Conservation (phyloP, 2,797 vertebrate genomes). For the Sarcophilus harrisii region DNA sequence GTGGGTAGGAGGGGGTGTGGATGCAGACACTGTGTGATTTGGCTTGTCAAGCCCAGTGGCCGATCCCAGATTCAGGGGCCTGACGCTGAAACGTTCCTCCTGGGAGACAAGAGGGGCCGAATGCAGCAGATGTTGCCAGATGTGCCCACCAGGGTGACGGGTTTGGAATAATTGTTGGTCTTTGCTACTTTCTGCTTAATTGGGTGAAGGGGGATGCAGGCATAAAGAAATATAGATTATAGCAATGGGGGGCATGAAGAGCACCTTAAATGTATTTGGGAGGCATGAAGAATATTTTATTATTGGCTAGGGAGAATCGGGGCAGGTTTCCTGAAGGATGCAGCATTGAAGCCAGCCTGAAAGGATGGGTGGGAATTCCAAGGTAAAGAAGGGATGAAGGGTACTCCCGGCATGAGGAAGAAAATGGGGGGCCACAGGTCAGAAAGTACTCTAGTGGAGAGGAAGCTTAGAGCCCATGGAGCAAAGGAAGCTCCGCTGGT, state of each 20-base stretch:
- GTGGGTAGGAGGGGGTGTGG: not conserved
- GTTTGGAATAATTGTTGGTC: not conserved
- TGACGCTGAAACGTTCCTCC: not conserved
- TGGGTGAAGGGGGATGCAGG: no score
- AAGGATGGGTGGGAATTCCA: not conserved
- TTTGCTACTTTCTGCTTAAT: not conserved
- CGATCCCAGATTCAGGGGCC: not conserved
- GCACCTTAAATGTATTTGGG: not conserved
- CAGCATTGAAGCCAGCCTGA: slow-evolving; percentile 4
- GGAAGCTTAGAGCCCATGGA: not conserved
- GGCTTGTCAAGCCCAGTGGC: not conserved
- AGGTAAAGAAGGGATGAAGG: not conserved
- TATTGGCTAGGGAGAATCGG: not conserved
- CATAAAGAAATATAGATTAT: not conserved
- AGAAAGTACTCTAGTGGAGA: not conserved
- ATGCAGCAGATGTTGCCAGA: not conserved
- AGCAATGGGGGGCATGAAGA: not conserved
- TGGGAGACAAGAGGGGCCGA: not conserved
- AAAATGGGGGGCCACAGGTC: not conserved
- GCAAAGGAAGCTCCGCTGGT: not conserved
- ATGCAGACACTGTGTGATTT: not conserved
- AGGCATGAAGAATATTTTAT: not conserved
- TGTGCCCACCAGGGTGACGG: not conserved
- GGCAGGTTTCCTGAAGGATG: not conserved
- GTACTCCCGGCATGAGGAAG: not conserved